phyloP scores from a whole-genome alignment of 2,888 invertebrate genomes.

The Papilio protenor region DNA sequence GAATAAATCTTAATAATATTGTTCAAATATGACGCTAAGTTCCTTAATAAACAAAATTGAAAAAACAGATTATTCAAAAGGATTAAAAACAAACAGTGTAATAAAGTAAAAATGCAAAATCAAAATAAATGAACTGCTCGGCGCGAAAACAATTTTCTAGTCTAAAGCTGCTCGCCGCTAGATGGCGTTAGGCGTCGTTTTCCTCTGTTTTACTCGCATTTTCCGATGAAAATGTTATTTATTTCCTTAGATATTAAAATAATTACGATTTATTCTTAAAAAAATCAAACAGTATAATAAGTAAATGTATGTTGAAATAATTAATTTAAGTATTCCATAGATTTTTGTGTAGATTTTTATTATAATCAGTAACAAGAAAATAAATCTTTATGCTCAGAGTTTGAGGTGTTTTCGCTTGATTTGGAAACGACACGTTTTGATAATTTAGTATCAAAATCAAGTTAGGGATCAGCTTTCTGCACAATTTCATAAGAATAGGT shows the following conservation, averaged over 20 bases:
- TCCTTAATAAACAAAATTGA: neutral
- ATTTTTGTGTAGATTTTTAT: neutral
- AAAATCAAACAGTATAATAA: neutral
- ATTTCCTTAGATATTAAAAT: neutral
- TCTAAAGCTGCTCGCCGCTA: conserved; percentile 67
- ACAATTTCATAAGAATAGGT: too few species aligned
- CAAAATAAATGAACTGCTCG: neutral
- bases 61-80: neutral
- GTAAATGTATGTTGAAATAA: neutral
- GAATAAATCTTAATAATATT: neutral
- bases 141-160: conserved; percentile 42
- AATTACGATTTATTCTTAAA: neutral
- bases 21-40: neutral
- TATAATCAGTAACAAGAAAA: neutral
- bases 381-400: too few species aligned
- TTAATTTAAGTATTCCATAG: neutral
- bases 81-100: neutral
- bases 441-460: too few species aligned
- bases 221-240: conserved; percentile 52
- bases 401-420: too few species aligned
- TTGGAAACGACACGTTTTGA: too few species aligned
- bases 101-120: neutral
- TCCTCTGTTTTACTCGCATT: conserved; percentile 63
- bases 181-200: conserved; percentile 71
- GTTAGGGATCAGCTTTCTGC: too few species aligned